Evolutionary conservation across 2,797 vertebrate genomes (phyloP).

Genomic region (Ficedula albicollis): DNA sequence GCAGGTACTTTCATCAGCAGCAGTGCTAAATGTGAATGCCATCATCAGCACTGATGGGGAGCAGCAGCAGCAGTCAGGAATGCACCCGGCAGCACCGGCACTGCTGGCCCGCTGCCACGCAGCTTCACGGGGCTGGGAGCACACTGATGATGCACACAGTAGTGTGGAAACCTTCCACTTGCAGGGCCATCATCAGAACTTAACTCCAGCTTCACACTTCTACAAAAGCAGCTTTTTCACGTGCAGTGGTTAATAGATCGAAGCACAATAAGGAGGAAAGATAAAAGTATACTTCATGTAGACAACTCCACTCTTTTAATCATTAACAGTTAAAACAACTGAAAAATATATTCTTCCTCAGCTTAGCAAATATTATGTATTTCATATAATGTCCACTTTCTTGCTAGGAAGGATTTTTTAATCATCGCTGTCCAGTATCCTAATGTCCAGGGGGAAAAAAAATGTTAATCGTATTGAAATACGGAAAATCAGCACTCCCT

Average conservation of each 20-base stretch:
- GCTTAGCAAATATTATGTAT: neutral
- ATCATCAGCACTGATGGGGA: slow-evolving; percentile 49
- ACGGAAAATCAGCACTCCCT: neutral
- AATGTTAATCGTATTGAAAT: neutral
- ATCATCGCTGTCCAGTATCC: neutral
- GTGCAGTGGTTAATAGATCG: neutral
- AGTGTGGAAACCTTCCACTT: neutral
- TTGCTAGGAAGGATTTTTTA: neutral
- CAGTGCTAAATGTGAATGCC: slow-evolving; percentile 53
- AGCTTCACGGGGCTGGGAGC: neutral
- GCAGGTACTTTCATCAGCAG: slow-evolving; percentile 64
- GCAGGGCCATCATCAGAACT: neutral
- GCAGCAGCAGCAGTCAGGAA: neutral
- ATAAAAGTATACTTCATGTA: neutral
- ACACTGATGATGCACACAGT: neutral
- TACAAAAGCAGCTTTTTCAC: neutral
- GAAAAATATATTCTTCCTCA: neutral
- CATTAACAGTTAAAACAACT: neutral
- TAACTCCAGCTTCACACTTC: neutral
- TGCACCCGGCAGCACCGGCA: neutral
- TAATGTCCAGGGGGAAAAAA: neutral
- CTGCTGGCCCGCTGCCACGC: neutral
- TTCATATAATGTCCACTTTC: neutral
- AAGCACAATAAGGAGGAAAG: neutral
- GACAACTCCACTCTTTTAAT: neutral